A percentile compares a stretch with the other conserved stretches of the same genome.
These are phyloP conservation scores for Meloidogyne hapla DNA, from an alignment of 1,140 invertebrate genomes.

Conservation along the genomic window DNA sequence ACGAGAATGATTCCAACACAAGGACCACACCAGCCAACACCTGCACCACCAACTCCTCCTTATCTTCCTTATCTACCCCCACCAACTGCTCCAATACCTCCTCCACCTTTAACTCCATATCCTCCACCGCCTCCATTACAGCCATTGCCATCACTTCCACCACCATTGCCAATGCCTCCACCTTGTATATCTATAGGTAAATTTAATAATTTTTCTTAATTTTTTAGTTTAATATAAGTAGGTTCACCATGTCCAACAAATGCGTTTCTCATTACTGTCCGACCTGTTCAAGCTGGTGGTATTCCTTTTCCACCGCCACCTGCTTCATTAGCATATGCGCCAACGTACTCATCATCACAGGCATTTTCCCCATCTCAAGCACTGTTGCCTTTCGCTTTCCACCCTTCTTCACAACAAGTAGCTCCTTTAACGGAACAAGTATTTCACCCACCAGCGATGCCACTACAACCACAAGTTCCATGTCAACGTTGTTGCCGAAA, in stretches of 20 bases:
- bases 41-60: background rate
- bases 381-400: background rate
- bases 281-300: constrained; percentile 10
- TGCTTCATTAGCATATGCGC: background rate
- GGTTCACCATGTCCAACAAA: background rate
- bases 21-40: background rate
- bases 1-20: background rate
- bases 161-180: background rate
- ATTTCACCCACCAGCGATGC: constrained; percentile 18
- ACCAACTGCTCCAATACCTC: constrained; percentile 1
- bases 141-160: background rate
- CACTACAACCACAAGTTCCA: constrained; percentile 5
- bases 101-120: background rate
- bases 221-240: background rate
- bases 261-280: constrained; percentile 17
- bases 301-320: background rate
- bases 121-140: background rate
- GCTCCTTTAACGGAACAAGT: constrained; percentile 8
- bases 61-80: background rate
- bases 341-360: background rate
- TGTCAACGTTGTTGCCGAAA: constrained; percentile 17
- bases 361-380: background rate
- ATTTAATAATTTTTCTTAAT: background rate
- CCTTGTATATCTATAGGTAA: background rate
- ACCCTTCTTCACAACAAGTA: background rate